Conservation (phyloP, 2,888 invertebrate genomes). For the Scaptomyza polygonia region DNA sequence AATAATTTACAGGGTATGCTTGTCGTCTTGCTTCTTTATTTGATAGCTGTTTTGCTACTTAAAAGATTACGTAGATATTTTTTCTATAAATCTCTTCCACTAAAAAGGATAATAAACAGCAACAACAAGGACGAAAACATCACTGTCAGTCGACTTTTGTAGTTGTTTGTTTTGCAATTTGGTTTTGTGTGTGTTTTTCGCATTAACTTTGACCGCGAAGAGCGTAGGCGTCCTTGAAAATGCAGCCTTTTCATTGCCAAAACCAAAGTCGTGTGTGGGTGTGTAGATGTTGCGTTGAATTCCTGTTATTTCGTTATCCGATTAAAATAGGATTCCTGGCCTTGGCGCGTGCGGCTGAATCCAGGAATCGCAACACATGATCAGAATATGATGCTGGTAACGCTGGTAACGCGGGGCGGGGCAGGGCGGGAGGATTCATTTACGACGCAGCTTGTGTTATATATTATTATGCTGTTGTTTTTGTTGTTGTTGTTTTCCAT, state of each 20-base stretch:
- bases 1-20: neutral
- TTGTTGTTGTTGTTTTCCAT: conserved; percentile 3
- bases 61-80: neutral
- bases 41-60: neutral
- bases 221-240: neutral
- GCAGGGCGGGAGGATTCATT: neutral
- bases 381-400: conserved; percentile 30
- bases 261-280: neutral
- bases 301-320: conserved; percentile 1
- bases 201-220: neutral
- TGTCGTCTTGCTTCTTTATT: neutral
- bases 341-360: conserved; percentile 35
- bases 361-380: conserved; percentile 31
- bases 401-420: too few species aligned
- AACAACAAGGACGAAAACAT: neutral
- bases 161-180: neutral
- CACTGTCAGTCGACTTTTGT: neutral
- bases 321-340: conserved; percentile 13
- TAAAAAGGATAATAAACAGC: neutral
- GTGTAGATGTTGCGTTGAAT: neutral
- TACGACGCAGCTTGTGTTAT: neutral
- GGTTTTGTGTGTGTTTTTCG: too few species aligned
- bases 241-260: neutral
- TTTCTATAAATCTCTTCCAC: neutral
- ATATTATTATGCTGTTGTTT: neutral